Percentiles rank a stretch among this genome's conserved stretches.
Evolutionary conservation across 2,888 invertebrate species (phyloP).

Genomic region (Acanthococcus lagerstroemiae): DNA sequence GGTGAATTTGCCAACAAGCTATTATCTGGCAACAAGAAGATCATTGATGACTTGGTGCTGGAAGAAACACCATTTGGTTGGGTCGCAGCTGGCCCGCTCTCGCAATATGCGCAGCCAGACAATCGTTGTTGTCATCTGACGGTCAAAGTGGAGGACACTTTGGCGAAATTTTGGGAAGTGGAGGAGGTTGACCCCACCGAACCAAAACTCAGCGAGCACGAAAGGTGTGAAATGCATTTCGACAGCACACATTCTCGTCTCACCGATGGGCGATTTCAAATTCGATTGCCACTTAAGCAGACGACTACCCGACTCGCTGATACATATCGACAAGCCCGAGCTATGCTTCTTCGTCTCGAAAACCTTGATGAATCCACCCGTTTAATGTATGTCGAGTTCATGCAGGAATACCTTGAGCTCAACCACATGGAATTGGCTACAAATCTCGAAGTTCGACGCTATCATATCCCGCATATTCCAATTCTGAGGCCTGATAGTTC

Average conservation of each 20-base stretch:
- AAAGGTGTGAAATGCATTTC: slow-evolving; percentile 1
- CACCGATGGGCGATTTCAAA: slow-evolving; percentile 11
- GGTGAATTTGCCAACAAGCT: neutral
- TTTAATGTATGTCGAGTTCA: slow-evolving; percentile 9
- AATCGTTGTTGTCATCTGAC: neutral
- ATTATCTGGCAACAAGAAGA: neutral
- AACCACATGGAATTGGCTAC: slow-evolving; percentile 10
- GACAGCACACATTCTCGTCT: neutral
- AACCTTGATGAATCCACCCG: neutral
- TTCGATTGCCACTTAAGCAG: neutral
- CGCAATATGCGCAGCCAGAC: neutral
- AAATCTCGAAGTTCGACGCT: neutral
- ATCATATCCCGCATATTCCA: slow-evolving; percentile 37
- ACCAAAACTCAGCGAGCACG: neutral
- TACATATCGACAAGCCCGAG: neutral
- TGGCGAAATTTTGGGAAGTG: slow-evolving; percentile 24
- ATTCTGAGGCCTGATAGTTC: slow-evolving; percentile 33
- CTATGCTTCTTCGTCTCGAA: neutral
- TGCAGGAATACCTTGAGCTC: slow-evolving; percentile 5
- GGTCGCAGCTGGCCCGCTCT: slow-evolving; percentile 7
- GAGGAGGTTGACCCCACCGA: slow-evolving; percentile 5
- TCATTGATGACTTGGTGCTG: slow-evolving; percentile 3
- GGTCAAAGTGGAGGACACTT: neutral
- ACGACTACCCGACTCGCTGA: neutral
- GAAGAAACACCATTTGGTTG: slow-evolving; percentile 21